Base-by-base conservation (phyloP, 2,113 vertebrate genomes). In the Cisticola juncidis region DNA sequence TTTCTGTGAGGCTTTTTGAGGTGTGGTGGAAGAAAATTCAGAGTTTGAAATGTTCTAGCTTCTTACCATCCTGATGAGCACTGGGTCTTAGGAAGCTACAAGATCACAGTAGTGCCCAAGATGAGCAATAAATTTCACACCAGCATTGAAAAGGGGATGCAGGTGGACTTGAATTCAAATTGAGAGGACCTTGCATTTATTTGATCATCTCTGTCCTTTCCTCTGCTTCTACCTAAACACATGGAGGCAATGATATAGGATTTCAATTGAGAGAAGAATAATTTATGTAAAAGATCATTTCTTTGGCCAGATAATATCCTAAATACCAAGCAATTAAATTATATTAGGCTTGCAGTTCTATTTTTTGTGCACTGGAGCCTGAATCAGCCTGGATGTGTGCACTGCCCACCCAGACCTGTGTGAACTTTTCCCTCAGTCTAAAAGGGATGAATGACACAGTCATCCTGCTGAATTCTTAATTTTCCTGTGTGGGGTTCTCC, bases 361-460 rank as follows among this genome's bases (percentile, higher is more conserved):
- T 58, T 94, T 79, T 48, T 81, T 95, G 40, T 57, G 76, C 82
- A 38, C 69, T 65, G 65, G 73, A 28, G 44, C 83, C 77, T 85
- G 69, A 76, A 96, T 95, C 91, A 91, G 62, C 86, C 94, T 84
- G 48, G 66, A 62, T 64, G 58, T 35, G 53, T 88, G 65, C 81
- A 40, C 84, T 72, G 88, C 50, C 66, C 74, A 57, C 35, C 16
- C 56, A 89, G 44, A 78, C 73, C 68, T 89, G 33, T 0, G 0
- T 93, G 81, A 77, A 66, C 61, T 95, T 92, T 66, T 90, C 80
- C 35, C 95, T 96, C 96, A 93, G 38, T 96, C 77, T 96, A 71
- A 92, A 96, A 95, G 20, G 94, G 95, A 94, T 95, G 95, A 97
- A 94, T 86, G 82, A 97, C 96, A 94, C 82, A 94, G 50, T 94